Conservation (phyloP, 2,888 invertebrate species). For the Monopis laevigella region DNA sequence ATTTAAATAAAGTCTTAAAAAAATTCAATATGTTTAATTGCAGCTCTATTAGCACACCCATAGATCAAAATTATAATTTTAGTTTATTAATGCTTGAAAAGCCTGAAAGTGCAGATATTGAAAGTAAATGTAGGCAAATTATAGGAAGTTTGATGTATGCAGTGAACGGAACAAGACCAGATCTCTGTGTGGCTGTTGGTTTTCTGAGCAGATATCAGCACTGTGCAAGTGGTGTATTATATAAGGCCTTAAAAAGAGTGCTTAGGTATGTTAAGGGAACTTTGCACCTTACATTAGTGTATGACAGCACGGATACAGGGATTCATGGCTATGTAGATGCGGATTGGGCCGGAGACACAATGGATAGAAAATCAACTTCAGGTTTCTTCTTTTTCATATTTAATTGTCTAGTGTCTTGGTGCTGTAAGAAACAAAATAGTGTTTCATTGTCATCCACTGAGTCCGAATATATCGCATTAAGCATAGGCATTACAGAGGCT, state of each 20-base stretch:
- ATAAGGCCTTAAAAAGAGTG: slow-evolving; percentile 2
- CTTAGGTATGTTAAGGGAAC: slow-evolving; percentile 9
- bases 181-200: slow-evolving; percentile 13
- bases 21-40: not conserved
- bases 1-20: slow-evolving; percentile 1
- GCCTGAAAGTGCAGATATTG: slow-evolving; percentile 1
- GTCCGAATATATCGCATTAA: slow-evolving; percentile 10
- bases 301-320: not conserved
- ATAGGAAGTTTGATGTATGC: slow-evolving; percentile 16
- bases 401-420: slow-evolving; percentile 15
- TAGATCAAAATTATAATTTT: slow-evolving; percentile 3
- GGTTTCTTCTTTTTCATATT: slow-evolving; percentile 14
- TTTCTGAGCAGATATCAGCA: slow-evolving; percentile 14
- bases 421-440: slow-evolving; percentile 10
- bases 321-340: slow-evolving; percentile 15
- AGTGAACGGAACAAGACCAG: slow-evolving; percentile 14
- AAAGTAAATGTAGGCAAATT: not conserved
- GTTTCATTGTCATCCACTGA: slow-evolving; percentile 12
- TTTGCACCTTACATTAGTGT: slow-evolving; percentile 1
- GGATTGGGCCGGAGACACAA: slow-evolving; percentile 15
- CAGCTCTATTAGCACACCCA: not conserved
- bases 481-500: slow-evolving; percentile 4
- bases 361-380: slow-evolving; percentile 14
- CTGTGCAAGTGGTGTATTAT: slow-evolving; percentile 12
- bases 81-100: not conserved